These are phyloP conservation scores for Helarctos malayanus DNA, from an alignment of 2,797 vertebrate species.

Conservation along the genomic window DNA sequence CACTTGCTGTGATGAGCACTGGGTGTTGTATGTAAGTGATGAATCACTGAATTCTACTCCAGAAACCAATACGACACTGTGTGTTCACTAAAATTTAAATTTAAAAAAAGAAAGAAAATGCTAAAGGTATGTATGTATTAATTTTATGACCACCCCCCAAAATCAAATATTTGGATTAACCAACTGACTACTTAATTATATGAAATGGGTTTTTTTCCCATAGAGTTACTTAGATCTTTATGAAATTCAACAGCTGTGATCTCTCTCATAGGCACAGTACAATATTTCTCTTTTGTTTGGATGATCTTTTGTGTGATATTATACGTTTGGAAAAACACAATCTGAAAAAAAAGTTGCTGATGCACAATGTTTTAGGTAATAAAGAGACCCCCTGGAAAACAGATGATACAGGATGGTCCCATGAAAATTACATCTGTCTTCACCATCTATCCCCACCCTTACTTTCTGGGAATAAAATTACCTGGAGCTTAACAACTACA, in stretches of 20 bases:
- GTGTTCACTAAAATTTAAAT: neutral
- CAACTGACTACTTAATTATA: neutral
- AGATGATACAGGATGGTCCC: neutral
- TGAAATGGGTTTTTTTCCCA: neutral
- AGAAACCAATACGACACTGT: neutral
- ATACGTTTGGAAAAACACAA: neutral
- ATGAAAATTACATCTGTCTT: neutral
- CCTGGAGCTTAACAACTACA: neutral
- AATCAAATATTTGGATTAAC: conserved; percentile 29
- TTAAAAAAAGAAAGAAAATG: neutral
- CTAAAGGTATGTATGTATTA: neutral
- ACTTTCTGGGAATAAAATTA: neutral
- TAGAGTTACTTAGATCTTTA: neutral
- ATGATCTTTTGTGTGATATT: fast-evolving
- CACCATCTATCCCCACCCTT: neutral
- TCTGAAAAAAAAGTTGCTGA: fast-evolving
- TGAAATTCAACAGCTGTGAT: neutral
- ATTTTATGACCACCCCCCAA: neutral
- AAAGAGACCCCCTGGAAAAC: neutral
- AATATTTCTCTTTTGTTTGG: neutral
- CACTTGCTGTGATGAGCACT: neutral
- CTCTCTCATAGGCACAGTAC: neutral
- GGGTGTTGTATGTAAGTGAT: neutral
- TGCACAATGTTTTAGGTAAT: neutral
- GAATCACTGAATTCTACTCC: neutral